Percentiles rank a stretch among this genome's conserved stretches.
Conservation (phyloP, 2,888 invertebrate species). For the Pristionchus japonicus region DNA sequence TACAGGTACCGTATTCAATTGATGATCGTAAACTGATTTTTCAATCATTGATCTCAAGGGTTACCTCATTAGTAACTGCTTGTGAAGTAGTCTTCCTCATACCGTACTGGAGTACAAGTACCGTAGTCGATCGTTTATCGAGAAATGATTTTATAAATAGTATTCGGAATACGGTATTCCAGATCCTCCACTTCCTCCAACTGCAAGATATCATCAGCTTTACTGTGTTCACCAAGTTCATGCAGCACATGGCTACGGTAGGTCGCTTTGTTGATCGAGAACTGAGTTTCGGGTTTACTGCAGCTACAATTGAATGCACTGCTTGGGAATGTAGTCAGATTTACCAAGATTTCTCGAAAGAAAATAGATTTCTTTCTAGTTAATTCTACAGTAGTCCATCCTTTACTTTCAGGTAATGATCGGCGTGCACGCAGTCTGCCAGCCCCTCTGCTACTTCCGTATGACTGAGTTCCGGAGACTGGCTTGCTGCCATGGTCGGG, state of each 20-base stretch:
- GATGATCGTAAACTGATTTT: background rate
- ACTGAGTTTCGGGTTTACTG: background rate
- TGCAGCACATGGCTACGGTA: constrained; percentile 25
- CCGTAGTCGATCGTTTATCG: background rate
- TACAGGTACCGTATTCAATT: constrained; percentile 50
- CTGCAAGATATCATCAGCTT: background rate
- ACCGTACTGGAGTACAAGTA: constrained; percentile 70
- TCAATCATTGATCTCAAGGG: too few relatives aligned
- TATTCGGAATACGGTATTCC: too few relatives aligned
- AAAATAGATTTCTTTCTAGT: too few relatives aligned
- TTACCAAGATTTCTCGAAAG: too few relatives aligned
- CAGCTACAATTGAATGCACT: too few relatives aligned
- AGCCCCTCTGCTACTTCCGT: constrained; percentile 73
- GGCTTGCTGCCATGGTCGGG: constrained; percentile 66
- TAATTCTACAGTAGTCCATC: background rate
- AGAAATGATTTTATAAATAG: background rate
- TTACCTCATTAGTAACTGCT: too few relatives aligned
- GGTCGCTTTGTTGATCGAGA: background rate
- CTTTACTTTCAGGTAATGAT: constrained; percentile 66
- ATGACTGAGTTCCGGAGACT: constrained; percentile 74
- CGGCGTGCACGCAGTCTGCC: constrained; percentile 74
- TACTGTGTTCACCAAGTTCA: background rate
- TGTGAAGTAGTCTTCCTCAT: constrained; percentile 73
- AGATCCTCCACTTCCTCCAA: constrained; percentile 42
- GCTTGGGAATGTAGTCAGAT: too few relatives aligned